Evolutionary conservation across 2,797 vertebrate species (phyloP).

Genomic region (Syngnathus acus): DNA sequence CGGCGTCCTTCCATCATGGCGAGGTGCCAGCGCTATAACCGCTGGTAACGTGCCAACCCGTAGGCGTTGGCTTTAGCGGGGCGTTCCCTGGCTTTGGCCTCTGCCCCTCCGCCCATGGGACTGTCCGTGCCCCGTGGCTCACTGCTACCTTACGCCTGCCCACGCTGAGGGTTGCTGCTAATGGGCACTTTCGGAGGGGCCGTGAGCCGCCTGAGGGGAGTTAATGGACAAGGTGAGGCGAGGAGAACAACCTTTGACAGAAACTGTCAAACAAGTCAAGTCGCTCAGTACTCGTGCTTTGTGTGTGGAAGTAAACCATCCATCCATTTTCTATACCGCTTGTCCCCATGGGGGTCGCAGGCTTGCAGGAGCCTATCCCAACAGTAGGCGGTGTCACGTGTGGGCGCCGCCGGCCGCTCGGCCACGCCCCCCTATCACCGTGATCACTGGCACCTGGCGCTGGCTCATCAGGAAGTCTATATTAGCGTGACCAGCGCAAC

Average conservation of each 20-base stretch:
- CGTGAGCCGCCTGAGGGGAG: not conserved
- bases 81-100: conserved; percentile 9
- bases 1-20: conserved; percentile 13
- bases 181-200: not conserved
- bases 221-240: not conserved
- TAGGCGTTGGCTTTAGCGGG: conserved; percentile 13
- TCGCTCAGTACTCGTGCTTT: not conserved
- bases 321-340: too few species aligned
- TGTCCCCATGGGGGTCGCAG: too few species aligned
- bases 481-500: too few species aligned
- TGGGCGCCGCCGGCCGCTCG: too few species aligned
- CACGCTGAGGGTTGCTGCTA: not conserved
- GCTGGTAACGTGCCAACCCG: conserved; percentile 20
- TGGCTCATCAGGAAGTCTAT: too few species aligned
- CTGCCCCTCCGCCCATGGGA: not conserved
- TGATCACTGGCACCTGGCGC: too few species aligned
- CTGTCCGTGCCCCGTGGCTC: not conserved
- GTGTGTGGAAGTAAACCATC: not conserved
- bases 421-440: too few species aligned
- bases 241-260: not conserved
- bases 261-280: not conserved
- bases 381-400: too few species aligned
- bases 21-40: conserved; percentile 18
- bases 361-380: too few species aligned
- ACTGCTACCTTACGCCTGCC: not conserved